A percentile compares a stretch with the other conserved stretches of the same genome.
Conservation (phyloP, 1,140 invertebrate species). For the Leptinotarsa texana region DNA sequence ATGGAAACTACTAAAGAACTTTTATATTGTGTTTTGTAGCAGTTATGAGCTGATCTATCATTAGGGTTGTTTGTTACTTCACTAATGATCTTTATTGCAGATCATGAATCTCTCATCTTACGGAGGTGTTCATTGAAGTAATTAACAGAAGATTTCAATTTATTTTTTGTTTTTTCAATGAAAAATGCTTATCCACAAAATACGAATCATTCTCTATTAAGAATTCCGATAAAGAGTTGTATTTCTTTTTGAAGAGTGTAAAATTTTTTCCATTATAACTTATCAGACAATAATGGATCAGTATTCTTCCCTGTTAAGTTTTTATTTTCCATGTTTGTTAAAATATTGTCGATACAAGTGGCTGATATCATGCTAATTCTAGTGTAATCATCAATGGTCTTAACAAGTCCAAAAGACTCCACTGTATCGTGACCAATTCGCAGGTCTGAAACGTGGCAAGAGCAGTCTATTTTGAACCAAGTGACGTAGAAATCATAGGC, state of each 20-base stretch:
- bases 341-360: constrained; percentile 7
- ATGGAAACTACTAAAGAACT: neutral
- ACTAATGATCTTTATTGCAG: neutral
- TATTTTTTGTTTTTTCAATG: neutral
- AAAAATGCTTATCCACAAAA: neutral
- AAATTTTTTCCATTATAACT: no score
- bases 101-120: neutral
- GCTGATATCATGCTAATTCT: neutral
- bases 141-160: neutral
- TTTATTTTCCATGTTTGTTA: neutral
- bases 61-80: neutral
- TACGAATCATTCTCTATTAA: neutral
- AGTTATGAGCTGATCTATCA: neutral
- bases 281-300: neutral
- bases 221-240: neutral
- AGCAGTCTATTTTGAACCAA: no score
- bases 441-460: neutral
- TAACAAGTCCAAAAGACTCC: neutral
- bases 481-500: no score
- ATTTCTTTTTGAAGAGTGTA: neutral
- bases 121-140: neutral
- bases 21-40: neutral
- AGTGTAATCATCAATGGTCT: constrained; percentile 5
- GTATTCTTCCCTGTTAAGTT: neutral
- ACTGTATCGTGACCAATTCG: neutral